phyloP scores from a whole-genome alignment of 2,888 invertebrate species.

The Blomia tropicalis region DNA sequence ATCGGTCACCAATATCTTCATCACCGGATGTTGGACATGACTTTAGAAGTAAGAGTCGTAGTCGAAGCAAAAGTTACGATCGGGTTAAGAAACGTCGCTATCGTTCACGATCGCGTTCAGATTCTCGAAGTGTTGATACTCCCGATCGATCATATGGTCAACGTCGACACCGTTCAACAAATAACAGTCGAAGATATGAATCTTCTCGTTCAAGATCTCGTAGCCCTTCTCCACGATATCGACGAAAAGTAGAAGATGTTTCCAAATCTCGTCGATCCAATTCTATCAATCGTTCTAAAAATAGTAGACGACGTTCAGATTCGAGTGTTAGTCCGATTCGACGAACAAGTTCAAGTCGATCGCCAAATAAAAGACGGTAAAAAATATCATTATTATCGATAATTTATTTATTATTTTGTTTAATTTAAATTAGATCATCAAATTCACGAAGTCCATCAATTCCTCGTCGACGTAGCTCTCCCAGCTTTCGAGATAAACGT shows the following conservation, averaged over 20 bases:
- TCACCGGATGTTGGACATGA: too few species aligned
- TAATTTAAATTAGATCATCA: constrained; percentile 15
- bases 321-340: background rate
- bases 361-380: constrained; percentile 1
- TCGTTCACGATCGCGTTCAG: background rate
- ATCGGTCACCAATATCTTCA: background rate
- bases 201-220: constrained; percentile 7
- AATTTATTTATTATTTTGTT: background rate
- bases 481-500: constrained; percentile 77
- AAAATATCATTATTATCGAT: too few species aligned
- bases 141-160: background rate
- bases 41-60: background rate
- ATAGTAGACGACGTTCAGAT: background rate
- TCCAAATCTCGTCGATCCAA: background rate
- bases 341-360: background rate
- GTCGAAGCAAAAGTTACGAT: background rate
- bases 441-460: constrained; percentile 48
- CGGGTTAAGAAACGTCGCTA: too few species aligned
- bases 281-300: background rate
- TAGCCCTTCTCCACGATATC: background rate
- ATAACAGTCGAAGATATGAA: background rate
- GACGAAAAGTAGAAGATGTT: too few species aligned
- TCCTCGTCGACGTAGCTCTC: constrained; percentile 76
- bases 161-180: background rate
- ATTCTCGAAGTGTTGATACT: background rate